Evolutionary conservation across 2,113 vertebrate species (phyloP), one percentile per base, ranked within the genome.

Genomic region (Megaptera novaeangliae): DNA sequence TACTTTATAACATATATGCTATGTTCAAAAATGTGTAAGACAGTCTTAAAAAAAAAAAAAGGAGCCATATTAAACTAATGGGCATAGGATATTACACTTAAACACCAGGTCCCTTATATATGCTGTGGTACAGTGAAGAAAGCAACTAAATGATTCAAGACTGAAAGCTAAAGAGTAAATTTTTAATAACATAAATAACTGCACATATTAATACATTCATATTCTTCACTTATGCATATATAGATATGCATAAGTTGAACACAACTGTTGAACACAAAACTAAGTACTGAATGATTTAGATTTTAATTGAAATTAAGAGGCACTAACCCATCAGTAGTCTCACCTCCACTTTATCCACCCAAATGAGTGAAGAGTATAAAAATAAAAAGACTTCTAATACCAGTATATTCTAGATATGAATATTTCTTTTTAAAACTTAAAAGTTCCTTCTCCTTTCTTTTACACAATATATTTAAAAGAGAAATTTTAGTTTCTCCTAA

Each of bases 101-200:
- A 94, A 74, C 14, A n/a, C 14, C 49, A 92, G 44, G 52, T 74
- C 52, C n/a, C 69, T 15, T 61, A 75, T 3, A 31, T 4, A 64
- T 27, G 69, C 3, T n/a, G 7, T 15, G 23, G 57, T 31, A 64
- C 9, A 63, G 29, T 29, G 13, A 27, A 91, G 34, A 69, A 59
- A 92, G 81, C 13, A 86, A 61, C 21, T n/a, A 39, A 55, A 59
- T 52, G 34, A 81, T 31, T 85, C 44, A 36, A 85, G 64, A 66
- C 13, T 23, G 34, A 96, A 92, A 96, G 57, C 49, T 61, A 95
- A 96, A 92, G 44, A 93, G 25, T 75, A 82, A 57, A 39, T 80
- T 55, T 64, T 11, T 41, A 72, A 41, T 34, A 25, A 64, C 12
- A 88, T 25, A 59, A 27, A 49, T 52, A 66, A 29, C 61, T 71